Conservation (phyloP, 2,888 invertebrate species). For the Scrobipalpa atriplicella region DNA sequence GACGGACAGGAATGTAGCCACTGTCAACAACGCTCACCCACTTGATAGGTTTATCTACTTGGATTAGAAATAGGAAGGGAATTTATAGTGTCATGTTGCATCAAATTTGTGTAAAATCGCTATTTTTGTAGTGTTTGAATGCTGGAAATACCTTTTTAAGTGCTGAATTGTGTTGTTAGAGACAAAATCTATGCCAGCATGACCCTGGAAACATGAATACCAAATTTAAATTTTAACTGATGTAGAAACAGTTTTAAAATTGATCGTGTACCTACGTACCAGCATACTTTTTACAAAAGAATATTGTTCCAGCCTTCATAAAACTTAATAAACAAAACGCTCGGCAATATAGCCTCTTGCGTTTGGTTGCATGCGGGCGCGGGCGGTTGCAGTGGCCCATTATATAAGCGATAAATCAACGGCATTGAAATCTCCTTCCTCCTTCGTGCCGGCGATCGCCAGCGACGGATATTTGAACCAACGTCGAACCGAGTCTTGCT, state of each 20-base stretch:
- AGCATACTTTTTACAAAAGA: background rate
- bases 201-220: background rate
- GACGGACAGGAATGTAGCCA: background rate
- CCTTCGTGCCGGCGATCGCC: conserved; percentile 65
- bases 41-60: conserved; percentile 1
- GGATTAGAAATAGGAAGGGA: conserved; percentile 1
- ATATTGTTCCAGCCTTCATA: conserved; percentile 29
- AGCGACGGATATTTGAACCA: conserved; percentile 71
- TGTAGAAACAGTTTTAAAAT: background rate
- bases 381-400: conserved; percentile 68
- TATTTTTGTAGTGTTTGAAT: no score
- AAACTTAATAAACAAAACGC: conserved; percentile 32
- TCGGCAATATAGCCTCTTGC: conserved; percentile 35
- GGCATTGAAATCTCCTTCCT: conserved; percentile 80
- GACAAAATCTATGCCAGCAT: background rate
- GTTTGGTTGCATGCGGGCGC: conserved; percentile 66
- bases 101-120: background rate
- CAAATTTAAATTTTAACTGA: background rate
- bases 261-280: background rate
- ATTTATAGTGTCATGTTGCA: background rate
- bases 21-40: conserved; percentile 3
- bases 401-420: conserved; percentile 76
- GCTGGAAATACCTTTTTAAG: no score
- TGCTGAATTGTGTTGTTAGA: background rate
- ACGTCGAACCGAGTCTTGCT: conserved; percentile 13